A percentile compares a stretch with the other conserved stretches of the same genome.
phyloP scores from a whole-genome alignment of 1,140 invertebrate genomes.

The Harlomillsia oculata region DNA sequence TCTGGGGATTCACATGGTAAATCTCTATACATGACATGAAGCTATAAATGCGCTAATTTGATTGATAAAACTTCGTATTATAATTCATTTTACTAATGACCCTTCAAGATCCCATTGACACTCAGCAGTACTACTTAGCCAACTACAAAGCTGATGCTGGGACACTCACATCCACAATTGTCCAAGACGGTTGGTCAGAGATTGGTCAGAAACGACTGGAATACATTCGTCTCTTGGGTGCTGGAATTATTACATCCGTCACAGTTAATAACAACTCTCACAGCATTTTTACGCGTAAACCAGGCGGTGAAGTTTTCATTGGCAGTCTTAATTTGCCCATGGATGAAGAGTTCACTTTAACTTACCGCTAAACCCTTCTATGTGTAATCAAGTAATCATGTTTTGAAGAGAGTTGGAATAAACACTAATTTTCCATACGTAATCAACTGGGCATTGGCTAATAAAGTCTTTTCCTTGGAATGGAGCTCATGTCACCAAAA shows the following conservation, averaged over 20 bases:
- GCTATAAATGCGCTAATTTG: too few species aligned
- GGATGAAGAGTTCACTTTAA: not conserved
- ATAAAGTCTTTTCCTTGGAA: too few species aligned
- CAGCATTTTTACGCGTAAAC: not conserved
- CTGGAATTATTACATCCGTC: not conserved
- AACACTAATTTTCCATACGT: too few species aligned
- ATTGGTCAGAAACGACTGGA: not conserved
- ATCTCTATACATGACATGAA: not conserved
- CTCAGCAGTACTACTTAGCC: not conserved
- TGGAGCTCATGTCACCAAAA: too few species aligned
- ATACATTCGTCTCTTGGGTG: constrained; percentile 6
- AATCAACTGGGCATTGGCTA: too few species aligned
- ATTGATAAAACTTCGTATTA: not conserved
- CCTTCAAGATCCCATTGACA: not conserved
- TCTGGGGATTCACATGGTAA: constrained; percentile 44
- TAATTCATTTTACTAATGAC: not conserved
- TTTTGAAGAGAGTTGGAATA: too few species aligned
- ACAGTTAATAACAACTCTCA: constrained; percentile 1
- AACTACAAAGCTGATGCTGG: not conserved
- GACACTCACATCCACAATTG: not conserved
- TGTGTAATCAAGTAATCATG: too few species aligned
- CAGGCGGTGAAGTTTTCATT: not conserved
- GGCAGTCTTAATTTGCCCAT: not conserved
- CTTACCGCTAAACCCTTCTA: not conserved
- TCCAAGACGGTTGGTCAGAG: not conserved